A percentile compares a stretch with the other conserved stretches of the same genome.
phyloP scores from a whole-genome alignment of 2,888 invertebrate species.

The Orthosia gracilis region DNA sequence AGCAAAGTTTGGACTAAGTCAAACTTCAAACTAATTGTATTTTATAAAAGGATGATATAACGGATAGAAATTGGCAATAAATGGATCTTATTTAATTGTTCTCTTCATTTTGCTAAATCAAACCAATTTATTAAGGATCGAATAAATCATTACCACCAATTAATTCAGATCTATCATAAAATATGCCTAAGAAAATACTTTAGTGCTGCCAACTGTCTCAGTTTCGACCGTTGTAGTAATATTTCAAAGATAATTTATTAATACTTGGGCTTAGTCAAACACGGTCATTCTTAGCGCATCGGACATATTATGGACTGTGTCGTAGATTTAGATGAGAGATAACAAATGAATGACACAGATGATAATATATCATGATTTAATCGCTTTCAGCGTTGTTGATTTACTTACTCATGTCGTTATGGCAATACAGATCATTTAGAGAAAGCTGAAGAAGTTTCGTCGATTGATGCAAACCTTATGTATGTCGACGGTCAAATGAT shows the following conservation, averaged over 20 bases:
- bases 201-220: slow-evolving; percentile 21
- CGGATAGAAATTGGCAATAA: background rate
- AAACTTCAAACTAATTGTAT: too few relatives aligned
- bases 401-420: background rate
- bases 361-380: slow-evolving; percentile 19
- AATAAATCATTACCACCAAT: slow-evolving; percentile 28
- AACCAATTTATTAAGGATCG: slow-evolving; percentile 17
- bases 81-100: slow-evolving; percentile 5
- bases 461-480: background rate
- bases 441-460: background rate
- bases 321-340: slow-evolving; percentile 16
- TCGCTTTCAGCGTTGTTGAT: background rate
- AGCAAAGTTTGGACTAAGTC: background rate
- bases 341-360: slow-evolving; percentile 6
- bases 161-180: slow-evolving; percentile 38
- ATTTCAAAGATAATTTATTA: slow-evolving; percentile 56
- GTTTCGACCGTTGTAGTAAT: slow-evolving; percentile 35
- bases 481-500: background rate
- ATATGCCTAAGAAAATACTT: slow-evolving; percentile 18
- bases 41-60: background rate
- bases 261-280: slow-evolving; percentile 35
- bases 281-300: slow-evolving; percentile 20
- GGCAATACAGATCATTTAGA: background rate
- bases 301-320: slow-evolving; percentile 17
- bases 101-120: slow-evolving; percentile 3